Evolutionary conservation across 2,888 invertebrate genomes (phyloP).

Genomic region (Carabus problematicus): DNA sequence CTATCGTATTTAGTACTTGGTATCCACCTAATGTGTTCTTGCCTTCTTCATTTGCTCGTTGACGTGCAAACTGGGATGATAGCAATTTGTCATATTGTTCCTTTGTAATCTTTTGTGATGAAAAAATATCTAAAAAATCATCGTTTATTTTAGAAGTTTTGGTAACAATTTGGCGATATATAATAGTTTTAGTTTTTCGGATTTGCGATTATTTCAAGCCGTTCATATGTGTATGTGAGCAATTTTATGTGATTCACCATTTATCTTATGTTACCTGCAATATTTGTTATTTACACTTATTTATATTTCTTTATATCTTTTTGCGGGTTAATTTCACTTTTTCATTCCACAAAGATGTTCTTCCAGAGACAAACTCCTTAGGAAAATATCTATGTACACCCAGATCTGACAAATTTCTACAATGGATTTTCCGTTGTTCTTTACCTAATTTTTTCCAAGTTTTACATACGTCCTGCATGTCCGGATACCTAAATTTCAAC

Average conservation of each 20-base stretch:
- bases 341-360: too few species aligned
- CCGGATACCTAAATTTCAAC: constrained; percentile 46
- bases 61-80: constrained; percentile 3
- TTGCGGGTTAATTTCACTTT: too few species aligned
- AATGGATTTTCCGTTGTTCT: constrained; percentile 56
- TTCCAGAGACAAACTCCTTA: constrained; percentile 57
- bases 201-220: too few species aligned
- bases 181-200: not conserved
- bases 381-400: constrained; percentile 59
- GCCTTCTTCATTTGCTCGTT: constrained; percentile 9
- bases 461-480: constrained; percentile 50
- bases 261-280: too few species aligned
- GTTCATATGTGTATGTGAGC: too few species aligned
- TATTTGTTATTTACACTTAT: too few species aligned
- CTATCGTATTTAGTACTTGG: not conserved
- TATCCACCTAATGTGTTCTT: not conserved
- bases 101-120: constrained; percentile 2
- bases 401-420: constrained; percentile 55
- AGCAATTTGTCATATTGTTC: constrained; percentile 17
- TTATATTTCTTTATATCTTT: too few species aligned
- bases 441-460: constrained; percentile 58
- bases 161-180: not conserved
- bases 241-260: too few species aligned
- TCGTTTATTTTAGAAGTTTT: not conserved
- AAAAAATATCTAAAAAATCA: constrained; percentile 4